These are phyloP conservation scores for Malacosoma neustria DNA, from an alignment of 2,888 invertebrate species.

Conservation along the genomic window DNA sequence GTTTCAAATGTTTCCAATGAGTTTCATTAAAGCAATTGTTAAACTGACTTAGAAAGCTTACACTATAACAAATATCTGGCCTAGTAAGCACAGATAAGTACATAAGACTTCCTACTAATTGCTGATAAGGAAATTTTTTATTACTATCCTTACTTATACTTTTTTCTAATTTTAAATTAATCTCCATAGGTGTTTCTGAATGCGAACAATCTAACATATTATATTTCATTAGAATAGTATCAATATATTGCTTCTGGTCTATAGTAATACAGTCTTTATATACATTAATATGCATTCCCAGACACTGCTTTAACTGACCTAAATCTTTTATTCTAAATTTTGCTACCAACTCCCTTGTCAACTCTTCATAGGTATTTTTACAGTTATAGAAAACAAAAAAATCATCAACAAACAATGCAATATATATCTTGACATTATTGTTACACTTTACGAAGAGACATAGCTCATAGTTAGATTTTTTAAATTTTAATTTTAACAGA, in stretches of 20 bases:
- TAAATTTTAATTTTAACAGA: constrained; percentile 9
- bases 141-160: no score
- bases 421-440: constrained; percentile 5
- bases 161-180: constrained; percentile 7
- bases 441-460: constrained; percentile 6
- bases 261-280: constrained; percentile 5
- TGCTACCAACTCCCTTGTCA: neutral
- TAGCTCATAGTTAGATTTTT: constrained; percentile 9
- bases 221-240: constrained; percentile 5
- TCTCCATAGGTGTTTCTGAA: constrained; percentile 8
- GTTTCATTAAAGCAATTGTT: no score
- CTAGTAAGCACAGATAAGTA: no score
- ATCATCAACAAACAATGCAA: constrained; percentile 11
- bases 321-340: constrained; percentile 8
- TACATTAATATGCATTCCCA: neutral
- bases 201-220: constrained; percentile 7
- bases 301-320: neutral
- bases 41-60: no score
- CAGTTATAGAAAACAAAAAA: constrained; percentile 6
- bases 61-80: no score
- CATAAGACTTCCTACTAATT: no score
- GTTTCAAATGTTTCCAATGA: no score
- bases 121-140: no score
- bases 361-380: neutral
- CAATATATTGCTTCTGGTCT: constrained; percentile 7